phyloP scores from a whole-genome alignment of 1,140 invertebrate genomes.

The Temnothorax longispinosus region DNA sequence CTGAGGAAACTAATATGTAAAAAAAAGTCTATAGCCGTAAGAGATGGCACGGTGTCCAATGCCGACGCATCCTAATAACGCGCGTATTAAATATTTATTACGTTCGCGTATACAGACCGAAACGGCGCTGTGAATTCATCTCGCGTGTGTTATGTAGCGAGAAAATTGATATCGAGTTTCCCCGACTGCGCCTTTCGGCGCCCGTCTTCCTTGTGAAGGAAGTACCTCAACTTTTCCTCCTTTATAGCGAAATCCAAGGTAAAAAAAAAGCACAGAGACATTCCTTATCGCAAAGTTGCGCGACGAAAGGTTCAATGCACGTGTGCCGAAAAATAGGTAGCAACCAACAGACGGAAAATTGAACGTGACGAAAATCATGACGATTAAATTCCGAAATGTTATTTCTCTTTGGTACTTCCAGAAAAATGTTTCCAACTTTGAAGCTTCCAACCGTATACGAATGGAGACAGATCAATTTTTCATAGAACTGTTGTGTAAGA shows the following conservation, averaged over 20 bases:
- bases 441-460: not conserved
- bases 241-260: not conserved
- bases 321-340: not conserved
- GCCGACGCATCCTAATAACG: not conserved
- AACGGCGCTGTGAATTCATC: conserved; percentile 47
- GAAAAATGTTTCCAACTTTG: not conserved
- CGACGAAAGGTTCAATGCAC: not conserved
- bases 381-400: not conserved
- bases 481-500: not conserved
- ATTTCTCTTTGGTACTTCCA: not conserved
- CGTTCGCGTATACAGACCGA: conserved; percentile 27
- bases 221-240: not conserved
- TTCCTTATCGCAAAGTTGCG: not conserved
- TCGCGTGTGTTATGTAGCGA: conserved; percentile 39
- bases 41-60: not conserved
- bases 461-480: not conserved
- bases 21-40: not conserved
- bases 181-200: not conserved
- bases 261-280: not conserved
- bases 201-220: not conserved
- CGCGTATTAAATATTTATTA: conserved; percentile 50
- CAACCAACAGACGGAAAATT: conserved; percentile 5
- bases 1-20: not conserved
- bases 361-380: not conserved
- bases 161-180: conserved; percentile 49